A percentile compares a stretch with the other conserved stretches of the same genome.
Conservation (phyloP, 2,797 vertebrate species). For the Vipera latastei region DNA sequence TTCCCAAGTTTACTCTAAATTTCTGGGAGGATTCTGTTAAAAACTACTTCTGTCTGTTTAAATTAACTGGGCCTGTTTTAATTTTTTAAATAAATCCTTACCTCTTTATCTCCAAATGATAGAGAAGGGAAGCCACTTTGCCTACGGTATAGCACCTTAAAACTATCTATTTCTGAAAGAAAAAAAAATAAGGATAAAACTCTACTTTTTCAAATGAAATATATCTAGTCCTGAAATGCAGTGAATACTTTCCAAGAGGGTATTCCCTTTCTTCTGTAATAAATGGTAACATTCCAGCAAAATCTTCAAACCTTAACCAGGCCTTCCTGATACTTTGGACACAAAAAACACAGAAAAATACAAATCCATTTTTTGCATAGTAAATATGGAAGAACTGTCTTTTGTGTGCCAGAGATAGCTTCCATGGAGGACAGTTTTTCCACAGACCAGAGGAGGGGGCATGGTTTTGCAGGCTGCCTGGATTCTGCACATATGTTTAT, state of each 20-base stretch:
- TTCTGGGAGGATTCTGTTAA: neutral
- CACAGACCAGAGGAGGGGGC: too few relatives aligned
- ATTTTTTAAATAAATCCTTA: neutral
- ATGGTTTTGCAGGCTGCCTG: neutral
- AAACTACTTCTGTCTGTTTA: neutral
- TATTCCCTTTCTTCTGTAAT: neutral
- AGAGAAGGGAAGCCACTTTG: neutral
- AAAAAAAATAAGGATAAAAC: neutral
- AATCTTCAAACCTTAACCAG: neutral
- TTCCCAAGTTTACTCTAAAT: neutral
- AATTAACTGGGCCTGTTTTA: neutral
- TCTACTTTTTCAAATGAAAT: neutral
- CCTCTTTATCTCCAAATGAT: neutral
- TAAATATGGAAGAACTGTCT: neutral
- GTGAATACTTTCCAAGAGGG: neutral
- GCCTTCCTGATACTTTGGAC: neutral
- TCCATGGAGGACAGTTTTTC: too few relatives aligned
- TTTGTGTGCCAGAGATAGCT: too few relatives aligned
- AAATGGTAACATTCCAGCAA: neutral
- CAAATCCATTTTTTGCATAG: too few relatives aligned
- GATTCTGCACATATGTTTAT: too few relatives aligned
- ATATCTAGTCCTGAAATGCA: neutral
- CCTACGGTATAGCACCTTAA: neutral
- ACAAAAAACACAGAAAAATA: too few relatives aligned
- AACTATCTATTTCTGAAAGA: neutral